These are phyloP conservation scores for Coleophora flavipennella DNA, from an alignment of 2,888 invertebrate species.

Conservation along the genomic window DNA sequence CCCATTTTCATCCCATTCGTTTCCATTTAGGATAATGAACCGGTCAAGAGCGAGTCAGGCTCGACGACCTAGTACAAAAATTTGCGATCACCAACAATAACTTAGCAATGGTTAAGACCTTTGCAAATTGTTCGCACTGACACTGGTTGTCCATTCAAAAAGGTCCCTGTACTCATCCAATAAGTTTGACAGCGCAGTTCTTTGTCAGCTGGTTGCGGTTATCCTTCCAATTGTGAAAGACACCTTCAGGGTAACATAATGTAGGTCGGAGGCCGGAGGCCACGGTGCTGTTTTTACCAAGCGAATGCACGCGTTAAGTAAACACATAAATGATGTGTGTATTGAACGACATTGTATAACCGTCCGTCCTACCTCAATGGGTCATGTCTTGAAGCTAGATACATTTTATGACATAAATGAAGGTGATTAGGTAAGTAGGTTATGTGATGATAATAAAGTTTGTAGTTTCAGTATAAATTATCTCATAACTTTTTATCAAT, in stretches of 20 bases:
- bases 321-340: no score
- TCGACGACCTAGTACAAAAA: slow-evolving; percentile 11
- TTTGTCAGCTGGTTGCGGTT: slow-evolving; percentile 4
- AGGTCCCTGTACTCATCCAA: background rate
- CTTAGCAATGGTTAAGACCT: slow-evolving; percentile 12
- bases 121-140: slow-evolving; percentile 20
- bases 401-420: slow-evolving; percentile 20
- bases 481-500: no score
- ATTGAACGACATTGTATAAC: no score
- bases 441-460: background rate
- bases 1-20: no score
- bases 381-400: slow-evolving; percentile 12
- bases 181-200: slow-evolving; percentile 1
- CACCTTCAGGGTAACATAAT: slow-evolving; percentile 2
- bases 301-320: background rate
- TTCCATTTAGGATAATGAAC: no score
- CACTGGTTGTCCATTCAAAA: slow-evolving; percentile 7
- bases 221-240: slow-evolving; percentile 9
- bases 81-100: slow-evolving; percentile 2
- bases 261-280: slow-evolving; percentile 5
- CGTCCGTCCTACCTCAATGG: slow-evolving; percentile 39
- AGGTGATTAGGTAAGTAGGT: slow-evolving; percentile 18
- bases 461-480: no score
- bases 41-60: no score
- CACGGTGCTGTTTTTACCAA: slow-evolving; percentile 9